Percentiles rank a stretch among this genome's conserved stretches.
Evolutionary conservation across 2,797 vertebrate genomes (phyloP).

Genomic region (Cichlasoma orientale): DNA sequence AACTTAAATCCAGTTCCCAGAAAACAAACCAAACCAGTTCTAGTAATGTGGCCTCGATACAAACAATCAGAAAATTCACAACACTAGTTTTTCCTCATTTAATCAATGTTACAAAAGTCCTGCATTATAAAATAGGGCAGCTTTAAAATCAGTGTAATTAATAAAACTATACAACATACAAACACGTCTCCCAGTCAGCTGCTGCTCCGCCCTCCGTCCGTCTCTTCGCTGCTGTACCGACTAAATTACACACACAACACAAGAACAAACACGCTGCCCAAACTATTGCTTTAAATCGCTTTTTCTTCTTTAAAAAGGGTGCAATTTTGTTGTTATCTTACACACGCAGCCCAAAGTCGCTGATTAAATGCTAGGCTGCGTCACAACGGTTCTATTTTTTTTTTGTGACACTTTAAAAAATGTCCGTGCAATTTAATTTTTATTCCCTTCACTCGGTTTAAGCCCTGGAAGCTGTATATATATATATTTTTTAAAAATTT

Average conservation of each 20-base stretch:
- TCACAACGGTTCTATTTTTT: slow-evolving; percentile 77
- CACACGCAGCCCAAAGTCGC: slow-evolving; percentile 87
- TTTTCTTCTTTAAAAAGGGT: slow-evolving; percentile 90
- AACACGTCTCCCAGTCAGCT: slow-evolving; percentile 81
- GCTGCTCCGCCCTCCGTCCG: slow-evolving; percentile 36
- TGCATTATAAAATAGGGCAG: slow-evolving; percentile 99
- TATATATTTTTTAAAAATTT: slow-evolving; percentile 27
- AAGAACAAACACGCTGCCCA: slow-evolving; percentile 93
- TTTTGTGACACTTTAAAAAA: slow-evolving; percentile 87
- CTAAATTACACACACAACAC: slow-evolving; percentile 90
- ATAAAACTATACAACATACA: slow-evolving; percentile 99
- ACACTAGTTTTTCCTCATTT: slow-evolving; percentile 95
- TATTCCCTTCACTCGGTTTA: slow-evolving; percentile 90
- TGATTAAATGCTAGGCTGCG: slow-evolving; percentile 90
- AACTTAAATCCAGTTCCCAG: slow-evolving; percentile 96
- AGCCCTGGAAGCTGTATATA: slow-evolving; percentile 91
- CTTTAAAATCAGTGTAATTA: slow-evolving; percentile 99
- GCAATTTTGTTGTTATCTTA: slow-evolving; percentile 91
- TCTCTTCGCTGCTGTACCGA: slow-evolving; percentile 80
- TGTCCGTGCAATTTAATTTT: slow-evolving; percentile 82
- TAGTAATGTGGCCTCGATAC: slow-evolving; percentile 93
- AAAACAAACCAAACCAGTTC: slow-evolving; percentile 88
- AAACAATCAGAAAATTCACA: slow-evolving; percentile 98
- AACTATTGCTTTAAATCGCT: slow-evolving; percentile 95
- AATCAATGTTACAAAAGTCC: slow-evolving; percentile 99